phyloP scores from a whole-genome alignment of 2,113 vertebrate species.

The rabbit (Oryctolagus cuniculus) region mOryCun1.1 NC_091444.1:35154501-35155000 shows the following conservation, averaged over 20 bases:
- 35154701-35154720: background rate
- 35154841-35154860: background rate
- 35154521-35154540: background rate
- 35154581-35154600: background rate
- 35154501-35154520: background rate
- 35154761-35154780: background rate
- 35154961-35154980: background rate
- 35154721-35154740: background rate
- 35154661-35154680: too few species aligned
- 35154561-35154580: background rate
- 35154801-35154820: background rate
- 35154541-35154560: background rate
- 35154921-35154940: background rate
- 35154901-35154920: background rate
- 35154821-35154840: background rate
- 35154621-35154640: background rate
- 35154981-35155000: background rate
- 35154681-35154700: background rate
- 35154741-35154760: background rate
- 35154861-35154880: background rate
- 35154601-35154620: background rate
- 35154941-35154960: background rate
- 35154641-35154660: too few species aligned
- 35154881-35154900: background rate
- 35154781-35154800: background rate